phyloP scores from a whole-genome alignment of 2,888 invertebrate genomes.

The Patella caerulea region DNA sequence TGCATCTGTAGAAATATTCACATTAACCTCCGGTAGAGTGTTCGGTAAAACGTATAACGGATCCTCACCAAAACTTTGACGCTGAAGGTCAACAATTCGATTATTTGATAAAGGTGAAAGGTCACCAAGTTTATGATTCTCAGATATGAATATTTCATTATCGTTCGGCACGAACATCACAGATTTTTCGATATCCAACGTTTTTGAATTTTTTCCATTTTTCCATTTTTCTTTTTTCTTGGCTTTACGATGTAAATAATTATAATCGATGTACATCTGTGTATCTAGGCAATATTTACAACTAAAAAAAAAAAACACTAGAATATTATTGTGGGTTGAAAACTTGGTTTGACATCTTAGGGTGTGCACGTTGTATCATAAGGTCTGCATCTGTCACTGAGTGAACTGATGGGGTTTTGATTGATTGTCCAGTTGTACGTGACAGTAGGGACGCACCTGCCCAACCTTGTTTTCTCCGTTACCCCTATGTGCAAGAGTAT shows the following conservation, averaged over 20 bases:
- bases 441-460: too few species aligned
- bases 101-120: not conserved
- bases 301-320: not conserved
- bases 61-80: slow-evolving; percentile 1
- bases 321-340: not conserved
- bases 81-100: not conserved
- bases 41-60: too few species aligned
- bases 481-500: too few species aligned
- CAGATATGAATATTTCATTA: not conserved
- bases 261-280: slow-evolving; percentile 5
- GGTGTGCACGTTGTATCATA: too few species aligned
- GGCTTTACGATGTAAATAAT: slow-evolving; percentile 2
- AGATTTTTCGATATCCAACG: not conserved
- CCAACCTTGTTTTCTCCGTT: too few species aligned
- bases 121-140: not conserved
- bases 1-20: not conserved
- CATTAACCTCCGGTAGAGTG: not conserved
- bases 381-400: too few species aligned
- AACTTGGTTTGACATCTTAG: not conserved
- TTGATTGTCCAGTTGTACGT: too few species aligned
- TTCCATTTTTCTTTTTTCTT: slow-evolving; percentile 14
- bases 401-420: too few species aligned
- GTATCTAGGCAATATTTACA: slow-evolving; percentile 1
- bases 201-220: not conserved
- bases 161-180: not conserved